Conservation (phyloP, 2,797 vertebrate species). For the Erithacus rubecula region DNA sequence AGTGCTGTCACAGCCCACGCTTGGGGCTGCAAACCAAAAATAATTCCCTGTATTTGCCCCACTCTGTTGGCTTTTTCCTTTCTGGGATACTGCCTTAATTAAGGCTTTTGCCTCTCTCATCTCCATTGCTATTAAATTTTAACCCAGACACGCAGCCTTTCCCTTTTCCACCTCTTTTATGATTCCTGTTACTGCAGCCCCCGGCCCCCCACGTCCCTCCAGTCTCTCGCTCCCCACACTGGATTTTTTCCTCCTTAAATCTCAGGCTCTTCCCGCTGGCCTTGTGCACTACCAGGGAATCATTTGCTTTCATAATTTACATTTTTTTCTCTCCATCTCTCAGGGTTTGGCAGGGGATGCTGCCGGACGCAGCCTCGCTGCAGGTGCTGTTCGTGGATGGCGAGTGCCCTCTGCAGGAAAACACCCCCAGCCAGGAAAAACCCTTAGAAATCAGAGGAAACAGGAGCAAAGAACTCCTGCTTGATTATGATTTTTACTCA, state of each 20-base stretch:
- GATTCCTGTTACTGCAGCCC: not conserved
- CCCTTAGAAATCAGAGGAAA: not conserved
- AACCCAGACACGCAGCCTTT: conserved; percentile 6
- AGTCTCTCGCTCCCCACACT: not conserved
- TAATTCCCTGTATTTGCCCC: not conserved
- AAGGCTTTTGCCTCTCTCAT: conserved; percentile 36
- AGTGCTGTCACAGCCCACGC: not conserved
- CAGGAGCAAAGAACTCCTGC: not conserved
- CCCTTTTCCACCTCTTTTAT: conserved; percentile 38
- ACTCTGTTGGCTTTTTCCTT: not conserved
- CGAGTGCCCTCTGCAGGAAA: conserved; percentile 80
- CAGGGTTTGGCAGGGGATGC: conserved; percentile 13
- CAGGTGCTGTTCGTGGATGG: conserved; percentile 60
- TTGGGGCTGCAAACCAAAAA: not conserved
- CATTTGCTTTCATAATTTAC: conserved; percentile 73
- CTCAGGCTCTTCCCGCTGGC: conserved; percentile 41
- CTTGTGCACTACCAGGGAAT: conserved; percentile 62
- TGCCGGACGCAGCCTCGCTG: not conserved
- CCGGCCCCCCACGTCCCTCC: conserved; percentile 4
- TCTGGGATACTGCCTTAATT: conserved; percentile 30
- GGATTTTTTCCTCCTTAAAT: conserved; percentile 38
- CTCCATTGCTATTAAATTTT: conserved; percentile 58
- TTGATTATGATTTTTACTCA: not conserved
- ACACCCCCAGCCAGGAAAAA: not conserved
- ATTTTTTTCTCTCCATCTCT: conserved; percentile 60